Evolutionary conservation across 2,113 vertebrate species (phyloP).

Genomic region (Microcebus tavaratra): DNA sequence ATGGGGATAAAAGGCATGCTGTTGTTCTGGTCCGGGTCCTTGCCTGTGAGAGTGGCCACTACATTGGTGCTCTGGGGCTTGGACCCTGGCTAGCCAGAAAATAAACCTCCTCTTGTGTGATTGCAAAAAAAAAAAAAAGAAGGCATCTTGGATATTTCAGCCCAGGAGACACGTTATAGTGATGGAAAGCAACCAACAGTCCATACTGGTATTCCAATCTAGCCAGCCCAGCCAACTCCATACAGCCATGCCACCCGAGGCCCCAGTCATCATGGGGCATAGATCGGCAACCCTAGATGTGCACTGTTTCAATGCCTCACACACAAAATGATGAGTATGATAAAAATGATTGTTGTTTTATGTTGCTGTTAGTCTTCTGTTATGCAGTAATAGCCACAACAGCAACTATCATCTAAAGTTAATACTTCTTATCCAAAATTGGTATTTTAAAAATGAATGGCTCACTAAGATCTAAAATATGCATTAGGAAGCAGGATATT

Average conservation of each 20-base stretch:
- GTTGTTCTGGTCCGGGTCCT: too few relatives aligned
- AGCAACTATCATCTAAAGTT: neutral
- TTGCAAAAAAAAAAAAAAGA: neutral
- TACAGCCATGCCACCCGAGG: neutral
- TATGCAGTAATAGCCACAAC: neutral
- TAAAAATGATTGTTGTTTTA: neutral
- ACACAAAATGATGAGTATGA: neutral
- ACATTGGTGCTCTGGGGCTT: too few relatives aligned
- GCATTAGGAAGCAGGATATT: neutral
- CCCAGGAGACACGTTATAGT: neutral
- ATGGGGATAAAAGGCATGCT: too few relatives aligned
- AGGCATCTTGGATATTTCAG: neutral
- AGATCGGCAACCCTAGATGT: neutral
- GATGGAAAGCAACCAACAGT: neutral
- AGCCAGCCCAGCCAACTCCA: neutral
- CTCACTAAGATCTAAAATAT: neutral
- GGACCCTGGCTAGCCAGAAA: too few relatives aligned
- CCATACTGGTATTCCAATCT: neutral
- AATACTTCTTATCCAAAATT: neutral
- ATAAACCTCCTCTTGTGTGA: too few relatives aligned
- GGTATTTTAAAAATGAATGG: neutral
- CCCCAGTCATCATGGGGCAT: rapidly evolving
- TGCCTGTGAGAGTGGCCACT: too few relatives aligned
- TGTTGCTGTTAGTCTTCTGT: neutral
- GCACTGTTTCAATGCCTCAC: neutral